Conservation (phyloP, 2,888 invertebrate genomes). For the Stenotaenia linearis region DNA sequence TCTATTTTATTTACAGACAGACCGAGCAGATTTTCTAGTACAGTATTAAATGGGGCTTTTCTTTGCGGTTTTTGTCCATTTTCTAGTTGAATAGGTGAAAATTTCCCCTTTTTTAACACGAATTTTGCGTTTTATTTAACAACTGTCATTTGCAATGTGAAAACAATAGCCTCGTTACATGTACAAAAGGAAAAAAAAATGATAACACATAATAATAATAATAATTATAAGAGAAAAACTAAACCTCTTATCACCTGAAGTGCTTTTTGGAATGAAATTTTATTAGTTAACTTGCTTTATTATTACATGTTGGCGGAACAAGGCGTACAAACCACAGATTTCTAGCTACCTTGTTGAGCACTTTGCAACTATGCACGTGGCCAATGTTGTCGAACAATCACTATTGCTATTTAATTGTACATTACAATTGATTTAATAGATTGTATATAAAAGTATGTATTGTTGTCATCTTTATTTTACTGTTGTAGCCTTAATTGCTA, state of each 20-base stretch:
- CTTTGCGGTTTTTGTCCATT: background rate
- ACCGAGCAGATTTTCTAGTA: background rate
- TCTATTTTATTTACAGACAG: background rate
- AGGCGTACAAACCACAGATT: background rate
- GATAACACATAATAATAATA: background rate
- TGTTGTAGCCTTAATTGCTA: background rate
- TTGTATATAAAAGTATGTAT: conserved; percentile 6
- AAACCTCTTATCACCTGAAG: conserved; percentile 14
- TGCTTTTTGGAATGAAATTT: conserved; percentile 1
- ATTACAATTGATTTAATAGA: background rate
- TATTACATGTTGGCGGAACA: background rate
- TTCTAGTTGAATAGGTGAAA: background rate
- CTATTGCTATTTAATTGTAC: conserved; percentile 7
- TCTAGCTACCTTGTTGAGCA: conserved; percentile 8
- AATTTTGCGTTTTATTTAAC: background rate
- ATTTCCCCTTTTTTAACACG: background rate
- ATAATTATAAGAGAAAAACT: background rate
- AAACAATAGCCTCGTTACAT: background rate
- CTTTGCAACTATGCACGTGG: conserved; percentile 14
- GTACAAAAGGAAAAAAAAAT: background rate
- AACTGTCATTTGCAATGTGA: background rate
- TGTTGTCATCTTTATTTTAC: background rate
- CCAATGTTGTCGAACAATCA: conserved; percentile 17
- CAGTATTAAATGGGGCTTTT: background rate
- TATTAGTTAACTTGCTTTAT: conserved; percentile 17